Base-by-base conservation (phyloP, 2,888 invertebrate genomes). In the Cosmorhoe ocellata region DNA sequence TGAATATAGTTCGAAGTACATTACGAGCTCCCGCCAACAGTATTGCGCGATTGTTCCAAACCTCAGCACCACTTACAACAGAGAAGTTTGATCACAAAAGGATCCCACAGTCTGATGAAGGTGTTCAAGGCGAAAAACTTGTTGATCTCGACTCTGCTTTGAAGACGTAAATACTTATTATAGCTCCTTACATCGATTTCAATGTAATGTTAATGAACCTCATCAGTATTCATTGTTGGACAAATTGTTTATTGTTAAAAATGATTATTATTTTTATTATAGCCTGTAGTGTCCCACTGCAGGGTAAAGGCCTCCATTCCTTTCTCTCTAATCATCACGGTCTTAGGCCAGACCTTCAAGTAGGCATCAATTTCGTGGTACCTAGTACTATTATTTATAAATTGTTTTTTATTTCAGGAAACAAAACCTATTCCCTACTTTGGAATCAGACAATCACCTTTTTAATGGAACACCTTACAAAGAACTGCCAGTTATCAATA, bases 401-500 rank as follows among this genome's bases (percentile, higher is more conserved):
- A 24, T 24, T 24, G 18, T 24, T 8, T 30, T 27, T 6, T 27
- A 8, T 55, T 51, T 22, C 74, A 96, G 96, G 48, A 92, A 93
- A 72, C 90, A 91, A 42, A 92, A 93, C 56, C 79, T 94, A 58
- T 96, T 96, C 72, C 97, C 97, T 0, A 94, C 95, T 71, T 84
- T 90, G 49, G 91, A 93, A 43, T 96, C 97, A 0, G 94, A 95
- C 28, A 91, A 93, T 52, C 84, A 87, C 66, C 71, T 97, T 2
- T 96, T 96, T 69, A 92, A 95, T 74, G 97, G 97, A 0, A 82
- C 93, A 0, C 92, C 93, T 1, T 98, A 94, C 76, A 93, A 93
- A 74, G 93, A 97, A 38, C 73, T 98, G 41, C 97, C 97, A 0
- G 92, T 98, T 49, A 92, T 95, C 64, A 94, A 97, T 78, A 94